Evolutionary conservation across 2,113 vertebrate genomes (phyloP).

Genomic region (Cervus canadensis): DNA sequence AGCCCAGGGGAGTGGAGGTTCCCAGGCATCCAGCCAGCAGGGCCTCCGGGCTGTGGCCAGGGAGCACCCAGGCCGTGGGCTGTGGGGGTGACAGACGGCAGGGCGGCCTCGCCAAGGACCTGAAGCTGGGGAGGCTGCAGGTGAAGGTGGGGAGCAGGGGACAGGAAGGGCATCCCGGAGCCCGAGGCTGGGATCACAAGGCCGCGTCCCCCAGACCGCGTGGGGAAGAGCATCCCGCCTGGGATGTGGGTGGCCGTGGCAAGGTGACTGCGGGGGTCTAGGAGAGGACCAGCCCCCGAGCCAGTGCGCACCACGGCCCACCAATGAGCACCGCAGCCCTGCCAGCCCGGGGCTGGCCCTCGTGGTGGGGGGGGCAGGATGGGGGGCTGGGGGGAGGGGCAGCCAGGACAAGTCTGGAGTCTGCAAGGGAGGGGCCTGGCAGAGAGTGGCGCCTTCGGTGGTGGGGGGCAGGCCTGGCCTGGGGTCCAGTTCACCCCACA

Average conservation of each 20-base stretch:
- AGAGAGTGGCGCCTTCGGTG: neutral
- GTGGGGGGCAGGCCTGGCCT: neutral
- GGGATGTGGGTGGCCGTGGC: accelerated
- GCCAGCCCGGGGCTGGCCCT: too few relatives aligned
- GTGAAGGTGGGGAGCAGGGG: neutral
- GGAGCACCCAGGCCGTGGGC: neutral
- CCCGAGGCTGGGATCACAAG: neutral
- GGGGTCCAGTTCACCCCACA: neutral
- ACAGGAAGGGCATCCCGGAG: neutral
- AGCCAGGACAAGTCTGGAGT: neutral
- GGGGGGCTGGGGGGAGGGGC: too few relatives aligned
- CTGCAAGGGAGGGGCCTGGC: neutral
- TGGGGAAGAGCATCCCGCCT: neutral
- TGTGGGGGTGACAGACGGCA: neutral
- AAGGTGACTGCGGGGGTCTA: neutral
- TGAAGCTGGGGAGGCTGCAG: neutral
- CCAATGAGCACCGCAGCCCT: neutral
- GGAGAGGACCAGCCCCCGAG: neutral
- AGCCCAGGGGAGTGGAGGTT: neutral
- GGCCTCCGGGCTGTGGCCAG: neutral
- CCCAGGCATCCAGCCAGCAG: neutral
- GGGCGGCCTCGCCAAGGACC: neutral
- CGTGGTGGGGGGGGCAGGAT: too few relatives aligned
- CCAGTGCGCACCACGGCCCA: accelerated
- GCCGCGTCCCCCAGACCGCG: accelerated